Evolutionary conservation across 2,113 vertebrate species (phyloP).

Genomic region (Dascyllus trimaculatus): DNA sequence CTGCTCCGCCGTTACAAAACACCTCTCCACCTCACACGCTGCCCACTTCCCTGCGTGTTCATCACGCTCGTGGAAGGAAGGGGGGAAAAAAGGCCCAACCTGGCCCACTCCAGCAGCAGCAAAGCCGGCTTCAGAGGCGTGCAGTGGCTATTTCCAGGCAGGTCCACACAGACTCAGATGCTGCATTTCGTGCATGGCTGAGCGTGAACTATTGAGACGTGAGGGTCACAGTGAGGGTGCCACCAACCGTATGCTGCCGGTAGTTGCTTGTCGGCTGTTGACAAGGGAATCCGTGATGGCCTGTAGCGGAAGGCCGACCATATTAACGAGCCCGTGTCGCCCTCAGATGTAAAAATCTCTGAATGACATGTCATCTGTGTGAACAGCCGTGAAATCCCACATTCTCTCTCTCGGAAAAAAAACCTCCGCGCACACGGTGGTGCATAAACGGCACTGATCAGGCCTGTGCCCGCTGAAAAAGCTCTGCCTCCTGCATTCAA

Average conservation of each 20-base stretch:
- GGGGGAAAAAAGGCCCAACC: no score
- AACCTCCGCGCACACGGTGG: slow-evolving; percentile 13
- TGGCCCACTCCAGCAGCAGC: no score
- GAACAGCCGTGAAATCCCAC: not conserved
- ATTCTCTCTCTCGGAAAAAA: not conserved
- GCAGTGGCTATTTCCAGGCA: not conserved
- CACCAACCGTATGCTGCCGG: slow-evolving; percentile 65
- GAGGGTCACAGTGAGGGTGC: slow-evolving; percentile 69
- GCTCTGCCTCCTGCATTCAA: not conserved
- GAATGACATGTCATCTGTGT: slow-evolving; percentile 14
- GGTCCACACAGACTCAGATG: slow-evolving; percentile 21
- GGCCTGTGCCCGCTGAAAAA: not conserved
- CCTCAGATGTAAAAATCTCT: not conserved
- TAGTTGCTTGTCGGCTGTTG: slow-evolving; percentile 64
- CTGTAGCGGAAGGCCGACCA: slow-evolving; percentile 66
- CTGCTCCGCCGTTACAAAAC: not conserved
- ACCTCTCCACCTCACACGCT: not conserved
- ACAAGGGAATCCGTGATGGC: slow-evolving; percentile 69
- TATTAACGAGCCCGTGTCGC: slow-evolving; percentile 17
- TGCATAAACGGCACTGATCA: slow-evolving; percentile 31
- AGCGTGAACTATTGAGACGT: slow-evolving; percentile 57
- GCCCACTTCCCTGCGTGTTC: slow-evolving; percentile 21
- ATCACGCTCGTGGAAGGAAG: slow-evolving; percentile 20
- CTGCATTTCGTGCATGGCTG: slow-evolving; percentile 58
- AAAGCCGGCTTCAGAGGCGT: no score